Percentiles rank a stretch among this genome's conserved stretches.
Evolutionary conservation across 1,140 invertebrate species (phyloP).

Genomic region (Cepaea nemoralis): DNA sequence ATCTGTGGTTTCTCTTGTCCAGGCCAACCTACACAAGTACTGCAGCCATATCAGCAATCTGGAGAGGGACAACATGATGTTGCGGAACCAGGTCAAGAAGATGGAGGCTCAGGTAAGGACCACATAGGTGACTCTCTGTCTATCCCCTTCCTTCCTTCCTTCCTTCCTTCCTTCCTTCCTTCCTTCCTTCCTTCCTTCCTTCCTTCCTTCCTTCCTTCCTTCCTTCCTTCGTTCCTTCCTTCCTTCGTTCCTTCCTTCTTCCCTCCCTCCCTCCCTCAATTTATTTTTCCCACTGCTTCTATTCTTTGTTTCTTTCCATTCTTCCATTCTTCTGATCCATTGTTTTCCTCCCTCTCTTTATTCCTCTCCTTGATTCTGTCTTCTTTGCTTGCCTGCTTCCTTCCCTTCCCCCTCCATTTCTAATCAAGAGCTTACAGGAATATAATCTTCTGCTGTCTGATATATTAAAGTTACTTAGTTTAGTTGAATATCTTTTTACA

Average conservation of each 20-base stretch:
- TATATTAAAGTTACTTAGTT: too few relatives aligned
- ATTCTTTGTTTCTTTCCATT: background rate
- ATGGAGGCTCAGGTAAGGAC: constrained; percentile 74
- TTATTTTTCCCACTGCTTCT: background rate
- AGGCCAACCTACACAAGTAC: constrained; percentile 80
- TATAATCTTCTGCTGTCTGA: too few relatives aligned
- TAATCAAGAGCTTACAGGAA: too few relatives aligned
- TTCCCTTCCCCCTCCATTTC: too few relatives aligned
- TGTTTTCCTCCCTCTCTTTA: background rate
- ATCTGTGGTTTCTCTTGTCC: constrained; percentile 41
- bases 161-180: background rate
- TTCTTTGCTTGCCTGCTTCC: too few relatives aligned
- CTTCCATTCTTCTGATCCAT: background rate
- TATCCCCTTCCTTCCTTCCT: background rate
- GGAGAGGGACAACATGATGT: constrained; percentile 82
- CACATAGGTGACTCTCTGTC: too few relatives aligned
- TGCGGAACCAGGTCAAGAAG: constrained; percentile 78
- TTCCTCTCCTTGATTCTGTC: background rate
- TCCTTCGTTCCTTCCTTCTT: background rate
- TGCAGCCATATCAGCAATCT: constrained; percentile 80
- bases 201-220: background rate
- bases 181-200: background rate
- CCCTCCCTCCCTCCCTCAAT: background rate
- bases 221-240: background rate
- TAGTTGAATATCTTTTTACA: too few relatives aligned